phyloP scores from a whole-genome alignment of 2,113 vertebrate genomes.

The Aegotheles bennettii region DNA sequence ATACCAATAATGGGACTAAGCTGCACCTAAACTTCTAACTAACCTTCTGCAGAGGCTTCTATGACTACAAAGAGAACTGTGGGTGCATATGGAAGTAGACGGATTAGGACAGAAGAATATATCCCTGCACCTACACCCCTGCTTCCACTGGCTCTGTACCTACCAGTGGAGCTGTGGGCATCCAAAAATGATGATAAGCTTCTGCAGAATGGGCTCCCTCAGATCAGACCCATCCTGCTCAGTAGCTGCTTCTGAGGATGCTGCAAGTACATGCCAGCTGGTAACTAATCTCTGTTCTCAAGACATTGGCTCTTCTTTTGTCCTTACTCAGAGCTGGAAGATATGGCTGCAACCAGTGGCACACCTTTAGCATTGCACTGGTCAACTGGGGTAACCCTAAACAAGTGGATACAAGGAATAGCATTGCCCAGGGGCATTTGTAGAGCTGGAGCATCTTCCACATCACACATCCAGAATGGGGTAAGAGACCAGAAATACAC shows the following conservation, averaged over 20 bases:
- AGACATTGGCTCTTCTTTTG: neutral
- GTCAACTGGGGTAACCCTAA: neutral
- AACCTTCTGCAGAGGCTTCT: neutral
- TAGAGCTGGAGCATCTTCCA: neutral
- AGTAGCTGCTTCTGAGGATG: neutral
- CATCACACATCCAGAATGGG: neutral
- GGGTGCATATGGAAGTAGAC: neutral
- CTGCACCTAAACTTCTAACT: neutral
- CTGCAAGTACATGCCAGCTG: neutral
- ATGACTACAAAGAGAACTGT: neutral
- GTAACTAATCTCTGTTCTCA: neutral
- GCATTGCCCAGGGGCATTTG: fast-evolving
- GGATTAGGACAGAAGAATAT: neutral
- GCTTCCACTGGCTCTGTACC: neutral
- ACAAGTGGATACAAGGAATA: neutral
- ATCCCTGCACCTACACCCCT: neutral
- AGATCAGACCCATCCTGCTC: neutral
- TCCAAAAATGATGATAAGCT: neutral
- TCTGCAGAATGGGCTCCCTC: neutral
- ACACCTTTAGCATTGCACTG: neutral
- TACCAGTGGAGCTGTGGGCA: neutral
- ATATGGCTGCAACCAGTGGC: neutral
- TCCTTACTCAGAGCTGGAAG: neutral
- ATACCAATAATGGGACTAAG: neutral
- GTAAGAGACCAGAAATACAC: neutral